Conservation (phyloP, 2,797 vertebrate genomes). For the Cyclura pinguis region DNA sequence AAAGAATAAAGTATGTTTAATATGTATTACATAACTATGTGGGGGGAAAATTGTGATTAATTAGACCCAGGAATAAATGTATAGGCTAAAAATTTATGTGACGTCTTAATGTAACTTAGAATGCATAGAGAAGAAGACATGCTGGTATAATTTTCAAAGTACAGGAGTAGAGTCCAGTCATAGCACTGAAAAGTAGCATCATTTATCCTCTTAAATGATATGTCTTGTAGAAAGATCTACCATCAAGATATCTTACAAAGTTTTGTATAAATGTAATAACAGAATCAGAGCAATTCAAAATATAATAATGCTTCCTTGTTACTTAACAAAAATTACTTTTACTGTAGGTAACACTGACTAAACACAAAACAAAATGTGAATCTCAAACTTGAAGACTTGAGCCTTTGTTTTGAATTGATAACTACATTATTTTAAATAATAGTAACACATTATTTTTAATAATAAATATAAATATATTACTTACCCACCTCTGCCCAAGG, state of each 20-base stretch:
- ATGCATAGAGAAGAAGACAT: constrained; percentile 7
- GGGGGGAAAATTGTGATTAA: neutral
- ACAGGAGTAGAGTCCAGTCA: neutral
- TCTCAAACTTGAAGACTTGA: neutral
- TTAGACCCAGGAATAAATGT: neutral
- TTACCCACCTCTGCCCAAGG: too few relatives aligned
- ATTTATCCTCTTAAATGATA: constrained; percentile 26
- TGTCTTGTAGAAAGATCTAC: constrained; percentile 19
- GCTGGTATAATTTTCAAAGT: neutral
- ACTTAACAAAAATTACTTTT: neutral
- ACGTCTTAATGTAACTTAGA: neutral
- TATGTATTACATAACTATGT: neutral
- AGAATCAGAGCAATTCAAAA: neutral
- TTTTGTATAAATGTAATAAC: neutral
- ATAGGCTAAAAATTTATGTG: constrained; percentile 19
- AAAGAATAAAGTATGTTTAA: neutral
- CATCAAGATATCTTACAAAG: neutral
- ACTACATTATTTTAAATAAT: too few relatives aligned
- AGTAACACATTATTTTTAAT: too few relatives aligned
- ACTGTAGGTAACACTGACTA: neutral
- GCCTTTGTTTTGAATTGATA: neutral
- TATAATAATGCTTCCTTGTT: neutral
- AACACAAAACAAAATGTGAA: neutral
- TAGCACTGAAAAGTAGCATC: neutral
- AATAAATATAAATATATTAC: too few relatives aligned